A percentile compares a stretch with the other conserved stretches of the same genome.
Conservation (phyloP, 2,888 invertebrate species). For the Spicauda simplicius region DNA sequence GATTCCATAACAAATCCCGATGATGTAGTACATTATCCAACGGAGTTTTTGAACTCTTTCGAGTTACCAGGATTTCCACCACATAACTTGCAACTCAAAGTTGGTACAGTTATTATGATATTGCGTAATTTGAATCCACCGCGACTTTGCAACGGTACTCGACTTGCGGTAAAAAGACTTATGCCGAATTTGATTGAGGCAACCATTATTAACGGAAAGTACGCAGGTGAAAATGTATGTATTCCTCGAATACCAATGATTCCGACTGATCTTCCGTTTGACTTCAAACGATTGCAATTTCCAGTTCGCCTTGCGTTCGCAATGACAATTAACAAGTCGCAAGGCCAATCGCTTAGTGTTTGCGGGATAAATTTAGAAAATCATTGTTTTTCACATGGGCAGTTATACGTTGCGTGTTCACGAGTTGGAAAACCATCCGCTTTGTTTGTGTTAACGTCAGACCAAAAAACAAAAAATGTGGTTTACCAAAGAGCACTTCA, state of each 20-base stretch:
- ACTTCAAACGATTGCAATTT: too few relatives aligned
- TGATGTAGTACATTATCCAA: too few relatives aligned
- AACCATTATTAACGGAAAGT: too few relatives aligned
- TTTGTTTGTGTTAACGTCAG: constrained; percentile 44
- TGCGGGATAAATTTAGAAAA: constrained; percentile 45
- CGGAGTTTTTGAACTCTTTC: too few relatives aligned
- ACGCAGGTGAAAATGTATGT: too few relatives aligned
- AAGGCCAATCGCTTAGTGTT: constrained; percentile 44
- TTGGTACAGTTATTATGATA: constrained; percentile 46
- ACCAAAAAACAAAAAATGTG: constrained; percentile 44
- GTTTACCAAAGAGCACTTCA: too few relatives aligned
- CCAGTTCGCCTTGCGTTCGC: constrained; percentile 33
- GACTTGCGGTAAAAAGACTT: constrained; percentile 43
- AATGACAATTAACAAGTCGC: constrained; percentile 46
- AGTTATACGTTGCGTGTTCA: constrained; percentile 21
- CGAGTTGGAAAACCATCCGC: constrained; percentile 44
- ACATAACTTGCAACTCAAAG: constrained; percentile 45
- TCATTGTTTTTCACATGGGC: constrained; percentile 44
- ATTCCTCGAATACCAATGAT: too few relatives aligned
- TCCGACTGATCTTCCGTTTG: too few relatives aligned
- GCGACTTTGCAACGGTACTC: constrained; percentile 45
- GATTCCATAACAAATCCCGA: too few relatives aligned
- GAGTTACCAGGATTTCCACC: constrained; percentile 32
- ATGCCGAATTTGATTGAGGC: constrained; percentile 27
- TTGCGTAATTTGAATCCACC: constrained; percentile 46